Base-by-base conservation (phyloP, 64 coral and sea anemone species). In the Trachythela sp. region DNA sequence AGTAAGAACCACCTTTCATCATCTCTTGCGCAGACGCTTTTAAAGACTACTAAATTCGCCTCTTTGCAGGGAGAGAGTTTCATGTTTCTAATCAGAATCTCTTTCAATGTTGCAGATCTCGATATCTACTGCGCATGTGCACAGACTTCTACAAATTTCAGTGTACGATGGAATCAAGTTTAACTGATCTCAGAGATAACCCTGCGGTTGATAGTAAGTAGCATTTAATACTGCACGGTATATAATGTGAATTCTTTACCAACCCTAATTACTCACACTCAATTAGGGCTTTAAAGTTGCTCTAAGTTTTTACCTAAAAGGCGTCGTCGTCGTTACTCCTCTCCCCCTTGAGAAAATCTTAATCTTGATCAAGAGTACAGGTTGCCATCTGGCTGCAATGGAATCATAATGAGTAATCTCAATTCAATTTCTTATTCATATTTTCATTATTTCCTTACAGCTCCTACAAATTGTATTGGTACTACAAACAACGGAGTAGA, bases 91-190 rank as follows among this genome's bases (percentile, higher is more conserved):
- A 68, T 68, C 11, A 45, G 4, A 45, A 45, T 45, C 4, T 6
- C 11, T 45, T 45, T 45, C 11, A 6, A 45, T 45, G 42, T 45
- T 45, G 42, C 42, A 45, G 96, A 91, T 99, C 96, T 9, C 86
- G 96, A 10, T 99, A 99, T 58, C 92, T 99, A 59, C 94, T 99
- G 5, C 94, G 94, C 60, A 99, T 99, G 96, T 99, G 96, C 31
- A 99, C 96, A 52, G 94, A 94, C 3, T 99, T 99, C 91, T 99
- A 99, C 87, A 99, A 99, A 51, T 99, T 99, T 56, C 96, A 99
- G 89, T 95, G 94, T 91, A 99, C 94, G 91, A 99, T 99, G 96
- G 96, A 94, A 1, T 91, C 94, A 84, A 99, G 92, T 64, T 38
- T 99, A 36, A 90, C 93, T 1, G 94, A 89, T 70, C 68, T 99